A percentile compares a stretch with the other conserved stretches of the same genome.
Conservation (phyloP, 30 jellyfish, hydroid and myxozoan species). For the Mastigias papua region DNA sequence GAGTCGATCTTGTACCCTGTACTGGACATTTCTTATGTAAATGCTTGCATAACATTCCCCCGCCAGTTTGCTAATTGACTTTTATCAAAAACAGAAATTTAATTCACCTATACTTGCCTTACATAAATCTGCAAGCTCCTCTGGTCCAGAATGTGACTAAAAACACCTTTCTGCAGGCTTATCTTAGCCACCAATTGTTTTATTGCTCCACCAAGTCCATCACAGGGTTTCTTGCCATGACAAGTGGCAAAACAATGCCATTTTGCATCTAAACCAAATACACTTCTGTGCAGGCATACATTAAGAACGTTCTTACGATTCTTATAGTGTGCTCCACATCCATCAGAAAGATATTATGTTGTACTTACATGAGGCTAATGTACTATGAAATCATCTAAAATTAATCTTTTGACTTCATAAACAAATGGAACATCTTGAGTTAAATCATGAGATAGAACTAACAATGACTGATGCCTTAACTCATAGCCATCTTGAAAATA, state of each 20-base stretch:
- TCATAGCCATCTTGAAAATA: slow-evolving; percentile 2
- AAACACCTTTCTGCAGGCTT: too few species aligned
- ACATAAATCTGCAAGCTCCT: too few species aligned
- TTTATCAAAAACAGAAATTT: too few species aligned
- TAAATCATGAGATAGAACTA: slow-evolving; percentile 75
- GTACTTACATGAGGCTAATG: background rate
- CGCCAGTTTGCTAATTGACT: too few species aligned
- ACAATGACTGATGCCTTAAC: slow-evolving; percentile 31
- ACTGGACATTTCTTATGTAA: too few species aligned
- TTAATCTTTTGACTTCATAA: background rate
- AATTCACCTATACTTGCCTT: too few species aligned
- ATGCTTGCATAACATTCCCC: too few species aligned
- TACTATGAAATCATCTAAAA: background rate
- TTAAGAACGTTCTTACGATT: background rate
- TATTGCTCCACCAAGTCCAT: background rate
- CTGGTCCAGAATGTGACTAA: too few species aligned
- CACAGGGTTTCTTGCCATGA: background rate
- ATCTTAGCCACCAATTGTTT: background rate
- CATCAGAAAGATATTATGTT: background rate
- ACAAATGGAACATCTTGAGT: slow-evolving; percentile 65
- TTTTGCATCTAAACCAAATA: background rate
- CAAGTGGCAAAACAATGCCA: background rate
- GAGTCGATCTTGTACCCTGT: too few species aligned
- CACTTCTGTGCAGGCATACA: background rate
- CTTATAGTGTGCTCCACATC: background rate